A percentile compares a stretch with the other conserved stretches of the same genome.
phyloP scores from a whole-genome alignment of 2,797 vertebrate genomes.

The Geotrypetes seraphini region DNA sequence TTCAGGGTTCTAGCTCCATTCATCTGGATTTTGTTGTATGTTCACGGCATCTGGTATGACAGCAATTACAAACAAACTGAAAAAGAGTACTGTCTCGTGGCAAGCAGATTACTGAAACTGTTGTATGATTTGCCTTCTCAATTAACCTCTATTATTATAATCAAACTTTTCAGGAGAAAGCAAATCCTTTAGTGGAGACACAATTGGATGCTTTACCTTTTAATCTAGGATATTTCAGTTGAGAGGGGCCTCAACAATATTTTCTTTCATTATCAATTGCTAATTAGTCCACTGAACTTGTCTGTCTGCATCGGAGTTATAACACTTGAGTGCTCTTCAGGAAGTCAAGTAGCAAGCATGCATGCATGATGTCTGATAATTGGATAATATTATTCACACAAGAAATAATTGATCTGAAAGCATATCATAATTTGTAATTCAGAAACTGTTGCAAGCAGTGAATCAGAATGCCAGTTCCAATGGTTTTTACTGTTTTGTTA shows the following conservation, averaged over 20 bases:
- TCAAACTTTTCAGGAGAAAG: constrained; percentile 5
- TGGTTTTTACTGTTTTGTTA: constrained; percentile 1
- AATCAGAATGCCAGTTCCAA: constrained; percentile 9
- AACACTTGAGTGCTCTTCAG: constrained; percentile 54
- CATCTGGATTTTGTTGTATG: no score
- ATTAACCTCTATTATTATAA: constrained; percentile 3
- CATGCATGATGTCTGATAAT: constrained; percentile 62
- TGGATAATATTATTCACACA: constrained; percentile 61
- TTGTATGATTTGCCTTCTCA: not conserved
- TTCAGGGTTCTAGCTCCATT: no score
- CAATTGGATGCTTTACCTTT: not conserved
- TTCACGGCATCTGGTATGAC: not conserved
- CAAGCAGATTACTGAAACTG: constrained; percentile 3
- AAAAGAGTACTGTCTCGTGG: not conserved
- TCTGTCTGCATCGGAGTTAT: constrained; percentile 31
- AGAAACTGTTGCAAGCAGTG: constrained; percentile 8
- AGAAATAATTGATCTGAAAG: constrained; percentile 61
- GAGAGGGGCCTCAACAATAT: constrained; percentile 11
- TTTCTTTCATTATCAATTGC: constrained; percentile 45
- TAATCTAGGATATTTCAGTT: not conserved
- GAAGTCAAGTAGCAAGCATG: constrained; percentile 63
- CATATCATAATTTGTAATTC: constrained; percentile 48
- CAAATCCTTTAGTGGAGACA: not conserved
- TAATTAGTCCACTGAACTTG: constrained; percentile 34
- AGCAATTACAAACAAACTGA: not conserved